phyloP scores from a whole-genome alignment of 2,113 vertebrate genomes.

The Bos indicus region DNA sequence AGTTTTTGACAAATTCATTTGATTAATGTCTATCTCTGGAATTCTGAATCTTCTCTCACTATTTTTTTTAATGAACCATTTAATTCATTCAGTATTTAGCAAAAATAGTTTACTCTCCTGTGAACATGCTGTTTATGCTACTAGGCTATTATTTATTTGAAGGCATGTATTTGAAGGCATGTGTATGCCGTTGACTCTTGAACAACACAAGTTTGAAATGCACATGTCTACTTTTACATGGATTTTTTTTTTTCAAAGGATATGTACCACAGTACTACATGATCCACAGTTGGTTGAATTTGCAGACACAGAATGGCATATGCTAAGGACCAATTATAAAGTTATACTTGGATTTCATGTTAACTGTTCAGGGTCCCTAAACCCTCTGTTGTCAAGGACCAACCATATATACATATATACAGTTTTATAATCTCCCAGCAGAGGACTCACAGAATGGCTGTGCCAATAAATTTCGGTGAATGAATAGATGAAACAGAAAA shows the following conservation, averaged over 20 bases:
- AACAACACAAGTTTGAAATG: background rate
- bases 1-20: background rate
- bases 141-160: background rate
- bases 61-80: background rate
- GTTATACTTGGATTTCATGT: background rate
- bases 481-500: background rate
- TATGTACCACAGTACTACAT: background rate
- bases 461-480: background rate
- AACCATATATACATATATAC: background rate
- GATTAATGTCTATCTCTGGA: background rate
- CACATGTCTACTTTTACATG: background rate
- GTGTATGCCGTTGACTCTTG: background rate
- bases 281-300: background rate
- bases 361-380: background rate
- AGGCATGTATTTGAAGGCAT: background rate
- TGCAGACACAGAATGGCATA: background rate
- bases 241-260: background rate
- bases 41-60: background rate
- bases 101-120: background rate
- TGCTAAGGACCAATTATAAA: background rate
- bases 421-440: background rate
- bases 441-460: background rate
- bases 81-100: background rate
- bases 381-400: background rate
- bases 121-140: background rate